Base-by-base conservation (phyloP, 2,113 vertebrate genomes). In the Bubalus kerabau region DNA sequence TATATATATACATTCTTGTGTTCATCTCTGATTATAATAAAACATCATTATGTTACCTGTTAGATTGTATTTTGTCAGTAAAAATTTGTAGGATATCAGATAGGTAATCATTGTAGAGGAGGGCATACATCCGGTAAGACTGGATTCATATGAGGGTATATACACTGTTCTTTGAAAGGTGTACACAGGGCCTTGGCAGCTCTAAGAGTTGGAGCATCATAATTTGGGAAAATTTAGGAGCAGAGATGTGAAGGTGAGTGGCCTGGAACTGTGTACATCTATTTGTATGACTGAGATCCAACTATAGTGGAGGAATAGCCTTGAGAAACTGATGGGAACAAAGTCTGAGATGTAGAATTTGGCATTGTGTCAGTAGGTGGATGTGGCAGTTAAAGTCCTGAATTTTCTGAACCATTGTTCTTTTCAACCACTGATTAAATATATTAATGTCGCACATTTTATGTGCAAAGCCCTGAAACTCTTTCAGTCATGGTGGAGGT, bases 311-410 rank as follows among this genome's bases (percentile, higher is more conserved):
- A 74, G 30, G 28, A 1, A 48, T 8, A 94, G 71, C 12, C 30
- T 95, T 36, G 74, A 93, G n/a, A 56, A 88, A 81, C 3, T 40
- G 5, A 43, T 74, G 32, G 43, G 80, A 67, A 59, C 87, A 76
- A 94, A 92, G 46, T 59, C 56, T 88, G 87, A 93, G 67, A 71
- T 90, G 36, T 80, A 11, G 16, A 92, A 43, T 82, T 84, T 54
- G 11, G 76, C 95, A 28, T 46, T 84, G 2, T 87, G 24, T 50
- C 89, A 9, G 6, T 28, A n/a, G 19, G 10, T 50, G 32, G 5
- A 2, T 81, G 78, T 85, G 59, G 15, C 24, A 83, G 43, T 52
- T 24, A 32, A 92, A 54, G 36, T 19, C 16, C 59, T 86, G 40
- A 64, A 56, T 92, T 78, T 92, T 87, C 30, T 67, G n/a, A 7